Percentiles rank a stretch among this genome's conserved stretches.
Evolutionary conservation across 2,797 vertebrate genomes (phyloP).

Genomic region (Ctenopoma kingsleyae): DNA sequence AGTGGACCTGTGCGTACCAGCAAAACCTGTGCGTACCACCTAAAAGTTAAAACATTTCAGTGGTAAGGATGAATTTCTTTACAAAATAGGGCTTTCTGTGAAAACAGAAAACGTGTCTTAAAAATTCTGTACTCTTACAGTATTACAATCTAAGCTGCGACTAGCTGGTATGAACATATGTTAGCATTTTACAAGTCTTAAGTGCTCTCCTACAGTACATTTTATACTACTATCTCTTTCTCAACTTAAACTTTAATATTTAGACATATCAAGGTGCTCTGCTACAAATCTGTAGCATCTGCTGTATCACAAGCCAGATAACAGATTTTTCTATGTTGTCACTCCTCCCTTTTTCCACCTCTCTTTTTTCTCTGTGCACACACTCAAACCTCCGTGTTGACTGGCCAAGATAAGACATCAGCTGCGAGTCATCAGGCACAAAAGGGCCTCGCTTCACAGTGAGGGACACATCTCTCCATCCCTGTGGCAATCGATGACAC

Average conservation of each 20-base stretch:
- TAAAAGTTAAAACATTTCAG: too few relatives aligned
- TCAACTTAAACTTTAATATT: slow-evolving; percentile 34
- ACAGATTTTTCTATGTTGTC: slow-evolving; percentile 29
- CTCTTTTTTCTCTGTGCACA: slow-evolving; percentile 42
- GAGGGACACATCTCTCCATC: slow-evolving; percentile 64
- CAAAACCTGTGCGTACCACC: too few relatives aligned
- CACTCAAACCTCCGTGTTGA: slow-evolving; percentile 66
- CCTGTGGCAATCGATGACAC: slow-evolving; percentile 73
- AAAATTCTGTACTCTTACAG: not conserved
- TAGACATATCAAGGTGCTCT: slow-evolving; percentile 3
- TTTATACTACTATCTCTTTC: slow-evolving; percentile 15
- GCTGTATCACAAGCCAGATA: slow-evolving; percentile 58
- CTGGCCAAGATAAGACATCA: slow-evolving; percentile 76
- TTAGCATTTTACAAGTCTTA: slow-evolving; percentile 18
- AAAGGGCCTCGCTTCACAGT: slow-evolving; percentile 67
- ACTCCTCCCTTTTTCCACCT: slow-evolving; percentile 24
- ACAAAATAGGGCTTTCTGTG: too few relatives aligned
- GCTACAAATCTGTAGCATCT: slow-evolving; percentile 54
- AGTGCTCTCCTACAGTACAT: not conserved
- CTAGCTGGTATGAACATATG: slow-evolving; percentile 34
- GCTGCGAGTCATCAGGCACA: slow-evolving; percentile 76
- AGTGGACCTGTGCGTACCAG: not conserved
- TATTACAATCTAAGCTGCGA: slow-evolving; percentile 7
- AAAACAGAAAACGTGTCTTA: too few relatives aligned
- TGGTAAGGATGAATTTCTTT: too few relatives aligned